Conservation (phyloP, 2,113 vertebrate genomes). For the Chaetodon auriga region DNA sequence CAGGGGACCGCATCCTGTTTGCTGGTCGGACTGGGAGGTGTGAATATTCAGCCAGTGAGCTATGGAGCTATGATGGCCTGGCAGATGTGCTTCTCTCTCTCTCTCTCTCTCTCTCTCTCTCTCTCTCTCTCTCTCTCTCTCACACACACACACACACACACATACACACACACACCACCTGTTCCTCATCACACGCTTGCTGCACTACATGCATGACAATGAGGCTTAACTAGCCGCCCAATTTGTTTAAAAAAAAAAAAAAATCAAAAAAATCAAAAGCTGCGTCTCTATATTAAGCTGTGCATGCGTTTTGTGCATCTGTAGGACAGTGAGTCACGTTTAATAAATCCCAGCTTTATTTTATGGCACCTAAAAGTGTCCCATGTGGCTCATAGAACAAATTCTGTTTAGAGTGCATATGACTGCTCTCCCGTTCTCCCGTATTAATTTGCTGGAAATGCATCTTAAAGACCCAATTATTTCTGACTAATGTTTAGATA, state of each 20-base stretch:
- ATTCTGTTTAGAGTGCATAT: background rate
- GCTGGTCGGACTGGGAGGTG: slow-evolving; percentile 65
- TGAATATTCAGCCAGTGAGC: slow-evolving; percentile 67
- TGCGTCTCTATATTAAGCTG: background rate
- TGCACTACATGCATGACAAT: slow-evolving; percentile 25
- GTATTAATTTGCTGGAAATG: slow-evolving; percentile 15
- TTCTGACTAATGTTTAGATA: slow-evolving; percentile 61
- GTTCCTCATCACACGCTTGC: slow-evolving; percentile 59
- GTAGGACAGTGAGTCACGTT: background rate
- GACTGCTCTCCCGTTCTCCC: background rate
- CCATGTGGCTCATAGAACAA: background rate
- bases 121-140: background rate
- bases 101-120: background rate
- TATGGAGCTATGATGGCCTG: slow-evolving; percentile 52
- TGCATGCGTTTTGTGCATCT: background rate
- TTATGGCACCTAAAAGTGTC: background rate
- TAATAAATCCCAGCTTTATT: background rate
- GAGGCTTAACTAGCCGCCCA: background rate
- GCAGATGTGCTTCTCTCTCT: slow-evolving; percentile 58
- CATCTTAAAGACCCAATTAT: slow-evolving; percentile 29
- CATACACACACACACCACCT: slow-evolving; percentile 32
- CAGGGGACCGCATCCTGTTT: slow-evolving; percentile 73
- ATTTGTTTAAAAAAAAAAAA: slow-evolving; percentile 8
- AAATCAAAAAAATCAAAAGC: background rate
- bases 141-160: slow-evolving; percentile 1